A percentile compares a stretch with the other conserved stretches of the same genome.
Conservation (phyloP, 2,888 invertebrate species). For the Orgyia antiqua region DNA sequence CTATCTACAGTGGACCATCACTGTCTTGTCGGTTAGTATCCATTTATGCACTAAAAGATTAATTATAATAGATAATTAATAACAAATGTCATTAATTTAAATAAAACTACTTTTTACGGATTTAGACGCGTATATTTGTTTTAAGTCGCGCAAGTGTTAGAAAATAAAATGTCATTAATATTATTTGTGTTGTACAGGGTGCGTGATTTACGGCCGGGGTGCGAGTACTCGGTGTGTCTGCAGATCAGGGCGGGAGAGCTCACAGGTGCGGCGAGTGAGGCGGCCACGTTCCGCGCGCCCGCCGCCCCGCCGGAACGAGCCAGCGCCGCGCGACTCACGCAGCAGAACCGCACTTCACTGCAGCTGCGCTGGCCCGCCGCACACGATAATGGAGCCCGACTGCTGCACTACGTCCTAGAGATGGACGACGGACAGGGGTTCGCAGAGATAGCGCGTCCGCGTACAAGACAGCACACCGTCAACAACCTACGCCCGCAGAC, state of each 20-base stretch:
- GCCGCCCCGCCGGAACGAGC: constrained; percentile 88
- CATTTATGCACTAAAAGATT: neutral
- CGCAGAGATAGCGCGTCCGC: constrained; percentile 84
- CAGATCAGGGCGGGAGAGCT: constrained; percentile 87
- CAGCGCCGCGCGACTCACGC: constrained; percentile 84
- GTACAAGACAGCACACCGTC: constrained; percentile 86
- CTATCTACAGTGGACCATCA: constrained; percentile 88
- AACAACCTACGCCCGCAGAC: constrained; percentile 88
- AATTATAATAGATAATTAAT: neutral
- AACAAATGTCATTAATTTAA: neutral
- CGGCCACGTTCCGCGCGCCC: constrained; percentile 88
- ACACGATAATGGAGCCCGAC: constrained; percentile 87
- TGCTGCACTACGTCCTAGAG: constrained; percentile 87
- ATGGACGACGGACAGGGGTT: constrained; percentile 86
- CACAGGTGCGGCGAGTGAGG: constrained; percentile 86
- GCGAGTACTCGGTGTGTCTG: constrained; percentile 90
- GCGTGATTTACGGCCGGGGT: constrained; percentile 91
- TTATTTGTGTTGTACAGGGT: constrained; percentile 57
- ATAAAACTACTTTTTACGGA: too few species aligned
- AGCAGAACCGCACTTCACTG: constrained; percentile 83
- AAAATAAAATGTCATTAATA: too few species aligned
- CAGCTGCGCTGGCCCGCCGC: constrained; percentile 85
- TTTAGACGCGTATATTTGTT: too few species aligned
- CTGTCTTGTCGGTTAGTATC: constrained; percentile 82
- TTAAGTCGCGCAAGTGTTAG: too few species aligned